A percentile compares a stretch with the other conserved stretches of the same genome.
Evolutionary conservation across 2,888 invertebrate genomes (phyloP).

Genomic region (Bombylius discolor): DNA sequence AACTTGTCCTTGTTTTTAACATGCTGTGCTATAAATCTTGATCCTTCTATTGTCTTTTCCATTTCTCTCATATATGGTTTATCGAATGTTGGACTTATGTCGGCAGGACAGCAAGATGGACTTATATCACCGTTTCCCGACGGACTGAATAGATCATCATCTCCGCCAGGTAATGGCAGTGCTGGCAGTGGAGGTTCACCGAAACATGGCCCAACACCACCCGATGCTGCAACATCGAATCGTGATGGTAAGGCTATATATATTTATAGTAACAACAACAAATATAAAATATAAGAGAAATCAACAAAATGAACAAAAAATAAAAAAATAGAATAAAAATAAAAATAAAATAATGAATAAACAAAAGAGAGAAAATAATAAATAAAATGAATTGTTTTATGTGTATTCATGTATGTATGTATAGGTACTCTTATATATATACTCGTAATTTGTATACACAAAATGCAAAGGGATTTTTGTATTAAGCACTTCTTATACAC

Average conservation of each 20-base stretch:
- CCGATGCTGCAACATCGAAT: conserved; percentile 54
- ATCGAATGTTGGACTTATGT: conserved; percentile 67
- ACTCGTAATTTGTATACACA: too few species aligned
- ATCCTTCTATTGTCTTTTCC: conserved; percentile 85
- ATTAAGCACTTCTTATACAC: too few species aligned
- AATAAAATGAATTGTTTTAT: too few species aligned
- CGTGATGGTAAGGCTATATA: conserved; percentile 38
- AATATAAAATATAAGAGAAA: too few species aligned
- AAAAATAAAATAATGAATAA: too few species aligned
- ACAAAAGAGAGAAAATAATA: too few species aligned
- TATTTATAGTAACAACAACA: background rate
- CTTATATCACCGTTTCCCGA: conserved; percentile 44
- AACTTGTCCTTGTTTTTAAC: conserved; percentile 90
- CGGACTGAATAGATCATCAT: conserved; percentile 72
- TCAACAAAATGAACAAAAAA: background rate
- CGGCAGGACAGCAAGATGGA: conserved; percentile 42
- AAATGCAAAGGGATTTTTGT: too few species aligned
- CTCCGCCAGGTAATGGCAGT: conserved; percentile 58
- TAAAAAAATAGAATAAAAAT: background rate
- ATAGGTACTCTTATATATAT: too few species aligned
- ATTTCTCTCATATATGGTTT: conserved; percentile 70
- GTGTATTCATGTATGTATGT: too few species aligned
- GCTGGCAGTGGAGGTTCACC: conserved; percentile 56
- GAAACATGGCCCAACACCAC: conserved; percentile 48
- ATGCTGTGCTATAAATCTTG: conserved; percentile 89